Evolutionary conservation across 2,888 invertebrate species (phyloP).

Genomic region (Limnephilus rhombicus): DNA sequence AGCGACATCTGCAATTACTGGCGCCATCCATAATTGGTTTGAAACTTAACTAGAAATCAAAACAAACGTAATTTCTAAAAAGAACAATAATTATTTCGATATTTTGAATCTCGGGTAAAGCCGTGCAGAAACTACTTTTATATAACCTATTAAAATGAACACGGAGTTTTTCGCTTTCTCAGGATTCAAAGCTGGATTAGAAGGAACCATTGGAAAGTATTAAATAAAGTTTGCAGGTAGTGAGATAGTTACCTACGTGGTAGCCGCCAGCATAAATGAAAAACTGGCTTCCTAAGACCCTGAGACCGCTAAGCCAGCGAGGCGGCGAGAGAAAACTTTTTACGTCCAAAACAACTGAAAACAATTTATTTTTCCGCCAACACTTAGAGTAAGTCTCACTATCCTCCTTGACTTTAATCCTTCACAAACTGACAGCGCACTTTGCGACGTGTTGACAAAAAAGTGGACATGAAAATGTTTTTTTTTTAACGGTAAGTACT

Average conservation of each 20-base stretch:
- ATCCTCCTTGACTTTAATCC: constrained; percentile 47
- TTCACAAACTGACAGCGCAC: constrained; percentile 36
- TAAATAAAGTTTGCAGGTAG: not conserved
- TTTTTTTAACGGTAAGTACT: too few species aligned
- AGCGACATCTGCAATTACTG: too few species aligned
- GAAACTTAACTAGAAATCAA: too few species aligned
- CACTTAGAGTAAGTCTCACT: constrained; percentile 43
- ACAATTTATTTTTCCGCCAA: constrained; percentile 49
- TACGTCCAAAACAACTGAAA: constrained; percentile 43
- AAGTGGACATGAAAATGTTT: not conserved
- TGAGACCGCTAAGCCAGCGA: not conserved
- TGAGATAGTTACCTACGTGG: not conserved
- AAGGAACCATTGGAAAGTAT: not conserved
- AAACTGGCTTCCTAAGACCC: not conserved
- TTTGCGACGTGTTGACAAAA: not conserved
- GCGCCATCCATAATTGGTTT: too few species aligned
- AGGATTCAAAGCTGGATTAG: not conserved
- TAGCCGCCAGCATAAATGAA: not conserved
- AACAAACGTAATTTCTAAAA: too few species aligned
- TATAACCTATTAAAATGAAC: not conserved
- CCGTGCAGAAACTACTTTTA: too few species aligned
- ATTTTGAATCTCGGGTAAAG: too few species aligned
- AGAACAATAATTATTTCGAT: too few species aligned
- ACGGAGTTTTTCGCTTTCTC: not conserved
- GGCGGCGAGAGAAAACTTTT: constrained; percentile 30